Percentiles rank a stretch among this genome's conserved stretches.
Conservation (phyloP, 2,888 invertebrate genomes). For the Dolomedes plantarius region DNA sequence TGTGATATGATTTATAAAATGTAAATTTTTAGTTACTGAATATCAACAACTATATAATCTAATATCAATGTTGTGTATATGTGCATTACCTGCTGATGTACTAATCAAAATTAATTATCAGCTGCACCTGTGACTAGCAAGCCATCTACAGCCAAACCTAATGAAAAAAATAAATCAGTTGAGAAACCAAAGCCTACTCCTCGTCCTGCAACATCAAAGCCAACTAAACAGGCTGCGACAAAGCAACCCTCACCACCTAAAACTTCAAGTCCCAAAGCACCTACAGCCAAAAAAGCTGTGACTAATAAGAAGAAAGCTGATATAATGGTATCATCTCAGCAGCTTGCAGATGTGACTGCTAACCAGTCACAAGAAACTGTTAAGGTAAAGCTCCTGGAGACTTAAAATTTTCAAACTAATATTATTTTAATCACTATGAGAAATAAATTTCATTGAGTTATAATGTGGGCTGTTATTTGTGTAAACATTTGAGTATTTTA, state of each 20-base stretch:
- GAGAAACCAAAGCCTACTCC: slow-evolving; percentile 41
- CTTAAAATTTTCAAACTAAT: no score
- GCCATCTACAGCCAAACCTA: background rate
- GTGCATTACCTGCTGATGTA: no score
- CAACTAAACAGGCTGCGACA: slow-evolving; percentile 15
- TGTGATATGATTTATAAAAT: no score
- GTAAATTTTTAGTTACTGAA: no score
- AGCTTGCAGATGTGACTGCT: slow-evolving; percentile 15
- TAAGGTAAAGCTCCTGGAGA: slow-evolving; percentile 40
- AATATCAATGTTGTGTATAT: no score
- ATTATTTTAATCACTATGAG: no score
- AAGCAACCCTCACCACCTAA: background rate
- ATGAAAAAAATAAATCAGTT: slow-evolving; percentile 34
- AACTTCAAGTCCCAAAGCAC: slow-evolving; percentile 9
- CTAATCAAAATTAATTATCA: no score
- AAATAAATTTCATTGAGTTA: no score
- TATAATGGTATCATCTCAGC: background rate
- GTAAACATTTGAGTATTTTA: no score
- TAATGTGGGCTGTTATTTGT: no score
- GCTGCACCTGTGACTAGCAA: slow-evolving; percentile 10
- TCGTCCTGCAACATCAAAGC: slow-evolving; percentile 24
- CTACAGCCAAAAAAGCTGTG: slow-evolving; percentile 24
- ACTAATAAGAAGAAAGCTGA: slow-evolving; percentile 54
- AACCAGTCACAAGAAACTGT: background rate
- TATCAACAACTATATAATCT: no score